Evolutionary conservation across 2,888 invertebrate species (phyloP), one percentile per base, ranked within the genome.

Genomic region (Myopa tessellatipennis): DNA sequence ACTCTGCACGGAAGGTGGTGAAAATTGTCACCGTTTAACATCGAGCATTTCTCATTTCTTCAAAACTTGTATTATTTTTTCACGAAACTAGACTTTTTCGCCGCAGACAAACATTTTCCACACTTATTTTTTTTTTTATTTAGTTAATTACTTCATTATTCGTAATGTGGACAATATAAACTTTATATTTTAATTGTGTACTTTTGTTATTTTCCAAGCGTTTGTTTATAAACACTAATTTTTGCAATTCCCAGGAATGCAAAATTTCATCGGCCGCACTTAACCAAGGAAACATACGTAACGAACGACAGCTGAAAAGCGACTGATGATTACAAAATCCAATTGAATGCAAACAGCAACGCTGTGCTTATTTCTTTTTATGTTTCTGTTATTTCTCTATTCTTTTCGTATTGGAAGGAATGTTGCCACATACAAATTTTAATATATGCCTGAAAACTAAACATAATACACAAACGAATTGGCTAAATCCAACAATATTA

Each of bases 261-360:
- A 61, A 40, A 69, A 14, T 60, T 55, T 61, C 26, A 16, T 10
- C 38, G 14, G 14, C 14, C 38, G 36, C 40, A 60, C 26, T 10
- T 10, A 52, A 36, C 60, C 76, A 61, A 78, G 72, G 1, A 71
- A 12, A 76, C 77, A 80, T 81, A 81, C 83, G 79, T 78, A 78
- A 81, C 81, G 81, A 83, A 83, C 82, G 81, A 82, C 81, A 79
- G 81, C 83, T 82, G 81, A 83, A 83, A 83, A 82, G 82, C 81
- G 82, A 84, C 83, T 84, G 81, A 80, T 79, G 58, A 73, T 72
- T 73, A 75, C 67, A 79, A 79, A 79, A 80, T 81, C 78, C 81
- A 79, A 81, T 77, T 79, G 80, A 77, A 77, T 77, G 72, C 68
- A 78, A 78, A 78, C 60, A 60, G 72, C 72, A 72, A 72, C 72